Evolutionary conservation across 2,113 vertebrate species (phyloP).

Genomic region (Pachypanchax playfairii): DNA sequence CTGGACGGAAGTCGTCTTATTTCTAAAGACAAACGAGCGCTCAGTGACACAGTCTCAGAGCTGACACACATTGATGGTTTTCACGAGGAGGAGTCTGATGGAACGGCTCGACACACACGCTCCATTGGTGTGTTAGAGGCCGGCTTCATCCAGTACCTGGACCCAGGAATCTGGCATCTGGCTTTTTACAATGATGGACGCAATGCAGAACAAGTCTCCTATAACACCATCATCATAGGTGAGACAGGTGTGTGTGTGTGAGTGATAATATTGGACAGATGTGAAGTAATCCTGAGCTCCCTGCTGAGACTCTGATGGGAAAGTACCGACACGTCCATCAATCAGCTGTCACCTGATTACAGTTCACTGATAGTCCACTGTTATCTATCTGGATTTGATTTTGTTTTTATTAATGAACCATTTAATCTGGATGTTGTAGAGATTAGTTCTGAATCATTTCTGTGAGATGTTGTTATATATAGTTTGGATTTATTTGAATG

Average conservation of each 20-base stretch:
- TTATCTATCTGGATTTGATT: too few relatives aligned
- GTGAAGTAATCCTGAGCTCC: too few relatives aligned
- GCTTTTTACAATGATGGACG: slow-evolving; percentile 98
- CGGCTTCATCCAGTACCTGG: slow-evolving; percentile 96
- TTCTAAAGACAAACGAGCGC: slow-evolving; percentile 89
- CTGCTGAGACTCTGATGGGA: too few relatives aligned
- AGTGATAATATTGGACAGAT: too few relatives aligned
- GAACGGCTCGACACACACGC: slow-evolving; percentile 76
- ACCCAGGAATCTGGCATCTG: slow-evolving; percentile 97
- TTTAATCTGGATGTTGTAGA: too few relatives aligned
- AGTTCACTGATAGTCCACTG: too few relatives aligned
- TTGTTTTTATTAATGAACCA: too few relatives aligned
- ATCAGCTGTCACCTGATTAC: too few relatives aligned
- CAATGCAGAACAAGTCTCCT: slow-evolving; percentile 91
- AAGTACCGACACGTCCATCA: too few relatives aligned
- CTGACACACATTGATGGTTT: slow-evolving; percentile 74
- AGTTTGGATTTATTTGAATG: too few relatives aligned
- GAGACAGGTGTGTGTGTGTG: slow-evolving; percentile 53
- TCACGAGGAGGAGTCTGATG: slow-evolving; percentile 61
- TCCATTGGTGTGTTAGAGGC: slow-evolving; percentile 92
- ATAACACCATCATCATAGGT: slow-evolving; percentile 96
- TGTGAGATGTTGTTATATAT: too few relatives aligned
- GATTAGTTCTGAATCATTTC: too few relatives aligned
- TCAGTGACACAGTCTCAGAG: slow-evolving; percentile 80
- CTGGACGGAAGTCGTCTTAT: slow-evolving; percentile 95